Conservation (phyloP, 2,113 vertebrate species). For the Peucedramus taeniatus region DNA sequence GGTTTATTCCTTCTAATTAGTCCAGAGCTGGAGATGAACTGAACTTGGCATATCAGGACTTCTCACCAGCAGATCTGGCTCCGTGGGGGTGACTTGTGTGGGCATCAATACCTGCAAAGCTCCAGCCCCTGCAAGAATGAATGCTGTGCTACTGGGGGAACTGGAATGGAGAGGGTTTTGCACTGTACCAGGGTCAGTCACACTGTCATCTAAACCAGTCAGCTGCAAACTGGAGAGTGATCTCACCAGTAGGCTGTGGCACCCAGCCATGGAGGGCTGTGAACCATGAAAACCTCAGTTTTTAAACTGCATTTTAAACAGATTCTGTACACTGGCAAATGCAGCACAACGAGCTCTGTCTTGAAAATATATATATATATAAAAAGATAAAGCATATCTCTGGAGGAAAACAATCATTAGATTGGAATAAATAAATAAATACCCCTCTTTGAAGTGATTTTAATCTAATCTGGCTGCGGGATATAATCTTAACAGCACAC, state of each 20-base stretch:
- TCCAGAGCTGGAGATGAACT: not conserved
- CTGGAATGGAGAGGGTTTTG: not conserved
- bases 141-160: not conserved
- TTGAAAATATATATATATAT: not conserved
- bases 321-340: not conserved
- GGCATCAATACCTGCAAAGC: constrained; percentile 13
- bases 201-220: not conserved
- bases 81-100: not conserved
- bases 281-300: not conserved
- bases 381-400: not conserved
- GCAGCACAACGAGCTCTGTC: not conserved
- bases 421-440: constrained; percentile 53
- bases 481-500: constrained; percentile 26
- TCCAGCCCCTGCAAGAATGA: not conserved
- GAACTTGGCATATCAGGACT: not conserved
- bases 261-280: not conserved
- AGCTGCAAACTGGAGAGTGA: not conserved
- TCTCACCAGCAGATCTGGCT: not conserved
- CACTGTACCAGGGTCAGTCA: not conserved
- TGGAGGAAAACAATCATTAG: constrained; percentile 12
- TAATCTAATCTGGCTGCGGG: constrained; percentile 44
- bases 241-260: not conserved
- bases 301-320: not conserved
- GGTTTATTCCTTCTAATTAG: not conserved
- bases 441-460: constrained; percentile 29